These are phyloP conservation scores for Thereva unica DNA, from an alignment of 2,888 invertebrate genomes.

Conservation along the genomic window DNA sequence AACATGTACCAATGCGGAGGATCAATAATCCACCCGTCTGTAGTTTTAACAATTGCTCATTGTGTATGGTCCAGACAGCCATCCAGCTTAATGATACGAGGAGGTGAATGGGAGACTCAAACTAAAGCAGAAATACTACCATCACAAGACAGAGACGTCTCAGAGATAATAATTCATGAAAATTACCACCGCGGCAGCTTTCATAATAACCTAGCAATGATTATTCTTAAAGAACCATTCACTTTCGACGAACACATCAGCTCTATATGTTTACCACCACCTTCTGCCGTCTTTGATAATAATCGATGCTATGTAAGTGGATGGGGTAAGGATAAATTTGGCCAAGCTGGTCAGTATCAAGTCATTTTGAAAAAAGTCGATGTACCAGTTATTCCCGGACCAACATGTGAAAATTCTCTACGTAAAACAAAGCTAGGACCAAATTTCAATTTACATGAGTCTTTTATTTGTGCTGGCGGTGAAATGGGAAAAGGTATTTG, in stretches of 20 bases:
- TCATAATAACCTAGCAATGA: constrained; percentile 74
- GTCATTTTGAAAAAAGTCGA: constrained; percentile 73
- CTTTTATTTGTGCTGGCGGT: constrained; percentile 81
- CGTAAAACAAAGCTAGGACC: constrained; percentile 70
- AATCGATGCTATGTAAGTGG: constrained; percentile 53
- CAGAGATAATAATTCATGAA: constrained; percentile 64
- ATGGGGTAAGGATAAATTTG: constrained; percentile 55
- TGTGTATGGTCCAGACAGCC: constrained; percentile 61
- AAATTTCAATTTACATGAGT: constrained; percentile 67
- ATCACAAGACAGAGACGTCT: constrained; percentile 71
- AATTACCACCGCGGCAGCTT: constrained; percentile 67
- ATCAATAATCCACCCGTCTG: constrained; percentile 56
- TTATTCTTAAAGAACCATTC: constrained; percentile 67
- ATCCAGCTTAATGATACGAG: constrained; percentile 60
- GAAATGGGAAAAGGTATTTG: constrained; percentile 75
- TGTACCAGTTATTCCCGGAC: constrained; percentile 67
- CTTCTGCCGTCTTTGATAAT: constrained; percentile 52
- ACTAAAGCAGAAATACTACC: constrained; percentile 69
- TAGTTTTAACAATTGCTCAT: constrained; percentile 82
- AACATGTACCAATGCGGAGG: constrained; percentile 60
- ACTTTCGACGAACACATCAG: constrained; percentile 70
- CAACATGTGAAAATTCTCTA: constrained; percentile 59
- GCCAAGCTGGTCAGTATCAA: constrained; percentile 62
- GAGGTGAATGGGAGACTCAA: constrained; percentile 85
- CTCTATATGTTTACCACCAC: constrained; percentile 68